Conservation (phyloP, 2,113 vertebrate genomes). For the Passer domesticus region DNA sequence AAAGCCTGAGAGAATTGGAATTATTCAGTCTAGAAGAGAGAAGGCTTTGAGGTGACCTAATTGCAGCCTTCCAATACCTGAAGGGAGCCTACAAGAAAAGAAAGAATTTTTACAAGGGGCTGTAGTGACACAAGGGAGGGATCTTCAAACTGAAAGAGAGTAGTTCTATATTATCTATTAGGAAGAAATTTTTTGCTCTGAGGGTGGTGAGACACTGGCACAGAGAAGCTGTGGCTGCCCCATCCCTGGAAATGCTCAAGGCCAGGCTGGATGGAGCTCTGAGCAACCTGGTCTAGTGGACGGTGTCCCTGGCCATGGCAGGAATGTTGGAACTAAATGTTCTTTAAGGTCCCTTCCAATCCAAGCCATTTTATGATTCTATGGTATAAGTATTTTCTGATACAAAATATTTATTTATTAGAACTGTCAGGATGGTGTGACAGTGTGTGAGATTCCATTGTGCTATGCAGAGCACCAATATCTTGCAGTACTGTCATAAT, state of each 20-base stretch:
- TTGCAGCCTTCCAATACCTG: background rate
- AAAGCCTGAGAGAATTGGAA: background rate
- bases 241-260: background rate
- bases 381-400: background rate
- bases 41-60: background rate
- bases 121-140: background rate
- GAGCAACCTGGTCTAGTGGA: background rate
- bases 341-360: background rate
- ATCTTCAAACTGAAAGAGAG: background rate
- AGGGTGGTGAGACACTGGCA: background rate
- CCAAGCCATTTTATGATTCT: background rate
- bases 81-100: background rate
- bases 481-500: background rate
- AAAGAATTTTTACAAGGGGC: background rate
- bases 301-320: background rate
- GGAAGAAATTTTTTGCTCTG: background rate
- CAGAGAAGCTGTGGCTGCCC: background rate
- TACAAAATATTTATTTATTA: background rate
- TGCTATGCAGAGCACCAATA: background rate
- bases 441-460: background rate
- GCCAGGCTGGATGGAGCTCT: background rate
- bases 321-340: background rate
- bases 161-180: background rate
- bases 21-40: background rate
- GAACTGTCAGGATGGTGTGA: background rate